phyloP scores from a whole-genome alignment of 2,797 vertebrate species.

The Nannoperca obscura region DNA sequence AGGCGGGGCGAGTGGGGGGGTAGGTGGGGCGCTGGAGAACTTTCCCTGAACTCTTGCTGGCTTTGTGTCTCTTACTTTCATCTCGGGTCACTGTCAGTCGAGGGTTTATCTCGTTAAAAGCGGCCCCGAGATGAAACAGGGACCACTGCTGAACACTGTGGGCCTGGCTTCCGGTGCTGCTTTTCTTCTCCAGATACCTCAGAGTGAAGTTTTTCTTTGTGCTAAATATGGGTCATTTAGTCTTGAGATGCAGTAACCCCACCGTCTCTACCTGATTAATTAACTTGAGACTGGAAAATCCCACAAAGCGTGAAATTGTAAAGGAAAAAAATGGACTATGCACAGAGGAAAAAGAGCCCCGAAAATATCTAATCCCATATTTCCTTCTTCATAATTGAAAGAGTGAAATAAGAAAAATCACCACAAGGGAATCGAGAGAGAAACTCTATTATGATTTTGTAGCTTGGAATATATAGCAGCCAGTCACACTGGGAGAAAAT shows the following conservation, averaged over 20 bases:
- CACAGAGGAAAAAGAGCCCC: slow-evolving; percentile 5
- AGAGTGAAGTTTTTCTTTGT: slow-evolving; percentile 52
- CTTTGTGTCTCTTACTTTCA: slow-evolving; percentile 82
- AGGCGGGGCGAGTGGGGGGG: slow-evolving; percentile 62
- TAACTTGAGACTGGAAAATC: slow-evolving; percentile 47
- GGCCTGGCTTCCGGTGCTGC: slow-evolving; percentile 28
- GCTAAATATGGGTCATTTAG: slow-evolving; percentile 63
- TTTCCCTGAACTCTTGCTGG: slow-evolving; percentile 83
- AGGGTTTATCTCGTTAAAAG: slow-evolving; percentile 82
- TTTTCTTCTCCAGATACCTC: slow-evolving; percentile 39
- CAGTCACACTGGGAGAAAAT: slow-evolving; percentile 32
- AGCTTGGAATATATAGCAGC: slow-evolving; percentile 35
- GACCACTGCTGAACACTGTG: slow-evolving; percentile 52
- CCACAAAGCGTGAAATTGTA: slow-evolving; percentile 50
- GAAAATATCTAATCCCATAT: slow-evolving; percentile 50
- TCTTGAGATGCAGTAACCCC: slow-evolving; percentile 43
- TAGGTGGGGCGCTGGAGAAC: slow-evolving; percentile 71
- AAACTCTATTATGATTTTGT: slow-evolving; percentile 41
- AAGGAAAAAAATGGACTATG: slow-evolving; percentile 37
- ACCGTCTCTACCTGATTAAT: slow-evolving; percentile 61
- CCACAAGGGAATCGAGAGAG: slow-evolving; percentile 24
- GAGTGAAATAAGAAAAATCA: slow-evolving; percentile 45
- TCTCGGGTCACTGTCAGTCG: slow-evolving; percentile 83
- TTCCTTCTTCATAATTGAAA: slow-evolving; percentile 62
- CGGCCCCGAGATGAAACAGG: slow-evolving; percentile 71